Percentiles rank a stretch among this genome's conserved stretches.
Conservation (phyloP, 2,113 vertebrate genomes). For the Nothobranchius furzeri region DNA sequence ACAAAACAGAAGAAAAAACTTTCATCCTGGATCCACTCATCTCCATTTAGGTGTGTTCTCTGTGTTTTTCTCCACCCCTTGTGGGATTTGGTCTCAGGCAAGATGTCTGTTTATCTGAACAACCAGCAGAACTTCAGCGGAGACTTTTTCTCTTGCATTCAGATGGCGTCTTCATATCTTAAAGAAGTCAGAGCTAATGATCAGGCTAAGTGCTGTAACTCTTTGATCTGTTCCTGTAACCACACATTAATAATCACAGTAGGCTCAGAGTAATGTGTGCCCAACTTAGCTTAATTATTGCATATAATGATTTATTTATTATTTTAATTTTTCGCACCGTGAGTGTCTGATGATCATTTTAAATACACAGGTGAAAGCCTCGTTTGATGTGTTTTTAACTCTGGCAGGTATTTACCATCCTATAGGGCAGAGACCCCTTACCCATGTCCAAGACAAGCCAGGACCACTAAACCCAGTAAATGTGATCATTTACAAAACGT, state of each 20-base stretch:
- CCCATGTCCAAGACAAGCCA: too few relatives aligned
- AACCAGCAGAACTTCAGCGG: constrained; percentile 19
- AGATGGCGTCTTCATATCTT: constrained; percentile 25
- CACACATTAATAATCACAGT: constrained; percentile 30
- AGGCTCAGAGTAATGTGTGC: constrained; percentile 14
- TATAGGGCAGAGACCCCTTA: too few relatives aligned
- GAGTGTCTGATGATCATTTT: neutral
- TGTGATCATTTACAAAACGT: too few relatives aligned
- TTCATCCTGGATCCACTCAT: constrained; percentile 42
- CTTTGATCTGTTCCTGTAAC: constrained; percentile 49
- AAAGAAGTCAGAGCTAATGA: constrained; percentile 27
- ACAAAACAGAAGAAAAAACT: constrained; percentile 12
- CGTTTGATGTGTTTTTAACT: neutral
- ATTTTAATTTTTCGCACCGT: neutral
- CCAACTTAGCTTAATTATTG: constrained; percentile 22
- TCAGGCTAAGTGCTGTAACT: constrained; percentile 32
- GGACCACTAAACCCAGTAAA: too few relatives aligned
- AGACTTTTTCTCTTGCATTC: constrained; percentile 36
- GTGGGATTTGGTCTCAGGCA: constrained; percentile 48
- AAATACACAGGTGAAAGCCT: neutral
- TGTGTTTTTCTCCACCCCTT: constrained; percentile 22
- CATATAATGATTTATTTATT: neutral
- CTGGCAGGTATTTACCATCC: neutral
- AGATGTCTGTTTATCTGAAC: constrained; percentile 56
- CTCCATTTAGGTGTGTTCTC: constrained; percentile 36